Evolutionary conservation across 2,113 vertebrate genomes (phyloP), one percentile per base, ranked within the genome.

Genomic region (Seriola aureovittata): DNA sequence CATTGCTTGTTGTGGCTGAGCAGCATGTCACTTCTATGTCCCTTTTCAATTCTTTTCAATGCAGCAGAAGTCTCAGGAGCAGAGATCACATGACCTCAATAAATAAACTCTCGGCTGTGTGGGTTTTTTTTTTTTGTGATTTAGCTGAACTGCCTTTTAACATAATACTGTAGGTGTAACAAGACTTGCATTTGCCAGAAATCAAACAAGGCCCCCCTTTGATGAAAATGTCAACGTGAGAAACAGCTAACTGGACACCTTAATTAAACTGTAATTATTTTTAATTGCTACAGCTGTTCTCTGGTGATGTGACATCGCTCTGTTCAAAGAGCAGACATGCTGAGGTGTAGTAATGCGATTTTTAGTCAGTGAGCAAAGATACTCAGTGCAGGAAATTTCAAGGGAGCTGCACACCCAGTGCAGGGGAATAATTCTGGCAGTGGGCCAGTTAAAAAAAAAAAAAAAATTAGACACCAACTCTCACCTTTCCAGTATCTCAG

Each of bases 401-500:
- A 12, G 7, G 40, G 19, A 44, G 23, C 29, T 46, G 8, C 54
- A 68, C 4, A 7, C 52, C 19, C 8, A 40, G 40, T 62, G 21
- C 19, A 68, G 46, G 5, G 19, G 23, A 70, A 52, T 67, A 0
- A 32, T 36, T 80, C 36, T 32, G 14, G n/a, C 32, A 68, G 7
- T 32, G 50, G 8, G 3, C 71, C n/a, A 76, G 46, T 8, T 59
- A 0, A 71, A 60, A 72, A 54, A 36, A 46, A 1, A 29, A 50
- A 66, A 62, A 17, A 48, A 21, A 40, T 23, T 7, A 60, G 19
- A 64, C 17, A 19, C 7, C 34, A 13, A 17, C 29, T 92, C 80
- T 93, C 91, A 99, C 98, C 97, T 94, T 80, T 96, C 95, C 91
- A 99, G 91, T 88, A 99, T 96, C 91, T 96, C 95, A 44, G 95